Conservation (phyloP, 2,888 invertebrate species). For the Trilocha varians region DNA sequence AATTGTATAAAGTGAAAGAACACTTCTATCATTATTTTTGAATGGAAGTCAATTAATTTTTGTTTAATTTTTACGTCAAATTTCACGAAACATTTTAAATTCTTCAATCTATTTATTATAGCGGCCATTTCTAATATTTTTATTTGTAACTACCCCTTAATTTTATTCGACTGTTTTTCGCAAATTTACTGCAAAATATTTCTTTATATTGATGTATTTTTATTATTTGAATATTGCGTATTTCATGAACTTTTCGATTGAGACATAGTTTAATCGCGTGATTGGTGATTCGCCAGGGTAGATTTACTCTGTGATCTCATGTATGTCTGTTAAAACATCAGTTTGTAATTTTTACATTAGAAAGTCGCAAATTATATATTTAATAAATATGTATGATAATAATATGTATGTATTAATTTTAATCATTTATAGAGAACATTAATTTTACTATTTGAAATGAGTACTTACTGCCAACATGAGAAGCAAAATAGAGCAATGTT, state of each 20-base stretch:
- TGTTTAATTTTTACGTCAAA: too few species aligned
- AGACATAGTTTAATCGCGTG: slow-evolving; percentile 35
- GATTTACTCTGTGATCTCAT: slow-evolving; percentile 71
- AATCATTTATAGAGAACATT: not conserved
- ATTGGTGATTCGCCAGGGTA: slow-evolving; percentile 59
- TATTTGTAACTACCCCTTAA: too few species aligned
- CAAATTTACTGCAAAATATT: too few species aligned
- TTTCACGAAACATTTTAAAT: too few species aligned
- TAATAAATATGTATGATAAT: not conserved
- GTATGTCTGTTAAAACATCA: slow-evolving; percentile 54
- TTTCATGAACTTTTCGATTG: slow-evolving; percentile 6
- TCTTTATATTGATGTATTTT: too few species aligned
- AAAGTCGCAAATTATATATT: slow-evolving; percentile 33
- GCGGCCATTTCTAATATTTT: too few species aligned
- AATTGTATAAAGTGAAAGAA: not conserved
- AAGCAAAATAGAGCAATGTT: not conserved
- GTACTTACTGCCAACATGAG: not conserved
- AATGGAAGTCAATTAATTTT: too few species aligned
- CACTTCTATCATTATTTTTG: too few species aligned
- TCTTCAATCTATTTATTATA: too few species aligned
- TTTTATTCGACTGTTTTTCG: too few species aligned
- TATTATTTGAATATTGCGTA: too few species aligned
- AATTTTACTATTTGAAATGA: not conserved
- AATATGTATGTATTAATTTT: not conserved
- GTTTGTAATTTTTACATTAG: slow-evolving; percentile 33